A percentile compares a stretch with the other conserved stretches of the same genome.
Conservation (phyloP, 2,797 vertebrate species). For the Loriculus beryllinus region DNA sequence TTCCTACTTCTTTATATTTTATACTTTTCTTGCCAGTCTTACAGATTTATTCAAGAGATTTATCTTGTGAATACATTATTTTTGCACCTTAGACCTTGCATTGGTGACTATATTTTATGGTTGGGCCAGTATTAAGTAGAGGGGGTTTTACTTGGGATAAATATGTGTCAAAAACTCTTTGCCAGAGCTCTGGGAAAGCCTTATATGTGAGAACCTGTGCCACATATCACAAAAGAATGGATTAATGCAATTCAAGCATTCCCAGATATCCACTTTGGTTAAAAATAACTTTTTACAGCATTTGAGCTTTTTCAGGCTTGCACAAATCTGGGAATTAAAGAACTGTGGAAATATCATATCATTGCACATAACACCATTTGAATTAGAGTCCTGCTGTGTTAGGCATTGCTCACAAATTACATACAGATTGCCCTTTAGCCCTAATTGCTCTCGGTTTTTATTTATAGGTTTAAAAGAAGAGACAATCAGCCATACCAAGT, state of each 20-base stretch:
- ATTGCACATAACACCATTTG: slow-evolving; percentile 23
- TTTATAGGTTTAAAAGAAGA: slow-evolving; percentile 48
- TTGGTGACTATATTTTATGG: neutral
- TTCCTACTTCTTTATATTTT: neutral
- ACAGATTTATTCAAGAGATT: neutral
- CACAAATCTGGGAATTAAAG: neutral
- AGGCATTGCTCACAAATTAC: slow-evolving; percentile 47
- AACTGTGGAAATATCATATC: slow-evolving; percentile 49
- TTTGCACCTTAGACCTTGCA: neutral
- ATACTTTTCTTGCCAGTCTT: neutral
- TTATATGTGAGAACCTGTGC: neutral
- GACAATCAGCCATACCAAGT: neutral
- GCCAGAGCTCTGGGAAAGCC: neutral
- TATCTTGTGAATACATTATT: neutral
- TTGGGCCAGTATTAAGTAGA: neutral
- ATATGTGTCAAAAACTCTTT: neutral
- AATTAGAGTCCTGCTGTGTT: slow-evolving; percentile 48
- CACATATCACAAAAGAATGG: accelerated
- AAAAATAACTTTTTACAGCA: neutral
- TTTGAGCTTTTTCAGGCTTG: neutral
- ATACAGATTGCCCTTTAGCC: slow-evolving; percentile 60
- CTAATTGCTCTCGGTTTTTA: slow-evolving; percentile 55
- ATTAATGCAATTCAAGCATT: neutral
- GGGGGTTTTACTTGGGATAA: neutral
- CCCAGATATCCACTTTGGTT: neutral